phyloP scores from a whole-genome alignment of 2,888 invertebrate genomes.

The Atethmia centrago region DNA sequence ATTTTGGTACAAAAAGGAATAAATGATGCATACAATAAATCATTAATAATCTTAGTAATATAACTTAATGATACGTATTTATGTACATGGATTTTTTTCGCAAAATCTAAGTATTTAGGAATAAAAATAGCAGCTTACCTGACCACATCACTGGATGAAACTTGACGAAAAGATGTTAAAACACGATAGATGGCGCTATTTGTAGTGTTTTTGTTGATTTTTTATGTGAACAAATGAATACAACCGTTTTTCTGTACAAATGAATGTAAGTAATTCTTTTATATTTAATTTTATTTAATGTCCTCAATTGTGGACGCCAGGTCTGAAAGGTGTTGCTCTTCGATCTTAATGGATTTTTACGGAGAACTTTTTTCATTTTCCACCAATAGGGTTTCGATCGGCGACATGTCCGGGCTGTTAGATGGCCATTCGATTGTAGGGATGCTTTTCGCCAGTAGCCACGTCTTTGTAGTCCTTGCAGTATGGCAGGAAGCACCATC shows the following conservation, averaged over 20 bases:
- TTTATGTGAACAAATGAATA: not conserved
- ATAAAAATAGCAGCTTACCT: constrained; percentile 1
- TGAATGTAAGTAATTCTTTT: not conserved
- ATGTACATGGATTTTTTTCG: not conserved
- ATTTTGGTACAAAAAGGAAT: not conserved
- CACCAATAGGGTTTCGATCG: no score
- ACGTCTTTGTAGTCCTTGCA: no score
- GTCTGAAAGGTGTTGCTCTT: not conserved
- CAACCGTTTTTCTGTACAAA: not conserved
- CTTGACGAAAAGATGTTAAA: not conserved
- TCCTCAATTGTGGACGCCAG: not conserved
- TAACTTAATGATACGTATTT: not conserved
- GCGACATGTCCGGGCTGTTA: no score
- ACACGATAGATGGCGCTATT: not conserved
- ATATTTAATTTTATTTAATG: not conserved
- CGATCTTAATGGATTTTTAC: no score
- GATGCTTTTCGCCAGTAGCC: no score
- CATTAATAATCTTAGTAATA: not conserved
- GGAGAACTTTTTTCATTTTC: no score
- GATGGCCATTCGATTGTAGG: no score
- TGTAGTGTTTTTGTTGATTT: not conserved
- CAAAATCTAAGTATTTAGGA: not conserved
- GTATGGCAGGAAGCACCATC: no score
- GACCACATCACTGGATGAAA: not conserved
- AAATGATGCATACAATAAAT: not conserved